A percentile compares a stretch with the other conserved stretches of the same genome.
phyloP scores from a whole-genome alignment of 2,888 invertebrate genomes.

The Myopa testacea region DNA sequence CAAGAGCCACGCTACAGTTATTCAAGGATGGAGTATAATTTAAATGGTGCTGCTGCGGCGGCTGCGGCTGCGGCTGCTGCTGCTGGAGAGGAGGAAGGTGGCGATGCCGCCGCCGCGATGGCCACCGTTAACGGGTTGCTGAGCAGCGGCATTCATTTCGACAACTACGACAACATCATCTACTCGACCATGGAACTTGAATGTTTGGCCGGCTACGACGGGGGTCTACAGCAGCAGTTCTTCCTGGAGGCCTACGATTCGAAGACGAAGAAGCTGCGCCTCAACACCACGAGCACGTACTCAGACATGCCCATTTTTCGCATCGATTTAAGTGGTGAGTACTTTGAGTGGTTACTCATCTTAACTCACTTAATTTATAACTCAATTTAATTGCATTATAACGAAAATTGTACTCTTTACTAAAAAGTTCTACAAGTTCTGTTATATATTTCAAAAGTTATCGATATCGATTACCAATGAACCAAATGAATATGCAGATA shows the following conservation, averaged over 20 bases:
- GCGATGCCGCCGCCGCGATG: conserved; percentile 37
- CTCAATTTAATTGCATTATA: not conserved
- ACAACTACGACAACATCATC: conserved; percentile 67
- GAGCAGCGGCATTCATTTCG: conserved; percentile 59
- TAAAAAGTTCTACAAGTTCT: no score
- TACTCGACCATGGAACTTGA: conserved; percentile 78
- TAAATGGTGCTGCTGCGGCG: conserved; percentile 51
- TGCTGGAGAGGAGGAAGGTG: conserved; percentile 35
- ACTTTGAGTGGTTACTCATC: not conserved
- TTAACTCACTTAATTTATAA: no score
- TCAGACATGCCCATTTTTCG: conserved; percentile 75
- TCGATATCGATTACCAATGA: no score
- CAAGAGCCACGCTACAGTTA: conserved; percentile 63
- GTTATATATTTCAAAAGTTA: not conserved
- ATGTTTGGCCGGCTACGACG: conserved; percentile 89
- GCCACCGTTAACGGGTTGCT: conserved; percentile 27
- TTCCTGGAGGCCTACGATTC: conserved; percentile 85
- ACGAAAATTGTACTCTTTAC: no score
- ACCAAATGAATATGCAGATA: no score
- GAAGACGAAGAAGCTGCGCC: conserved; percentile 76
- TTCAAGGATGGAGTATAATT: conserved; percentile 67
- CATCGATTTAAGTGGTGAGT: conserved; percentile 68
- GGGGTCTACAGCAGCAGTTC: conserved; percentile 88
- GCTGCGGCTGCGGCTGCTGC: conserved; percentile 43
- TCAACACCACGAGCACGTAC: conserved; percentile 76